A percentile compares a stretch with the other conserved stretches of the same genome.
Evolutionary conservation across 2,113 vertebrate species (phyloP).

Genomic region (Hyaena hyaena): DNA sequence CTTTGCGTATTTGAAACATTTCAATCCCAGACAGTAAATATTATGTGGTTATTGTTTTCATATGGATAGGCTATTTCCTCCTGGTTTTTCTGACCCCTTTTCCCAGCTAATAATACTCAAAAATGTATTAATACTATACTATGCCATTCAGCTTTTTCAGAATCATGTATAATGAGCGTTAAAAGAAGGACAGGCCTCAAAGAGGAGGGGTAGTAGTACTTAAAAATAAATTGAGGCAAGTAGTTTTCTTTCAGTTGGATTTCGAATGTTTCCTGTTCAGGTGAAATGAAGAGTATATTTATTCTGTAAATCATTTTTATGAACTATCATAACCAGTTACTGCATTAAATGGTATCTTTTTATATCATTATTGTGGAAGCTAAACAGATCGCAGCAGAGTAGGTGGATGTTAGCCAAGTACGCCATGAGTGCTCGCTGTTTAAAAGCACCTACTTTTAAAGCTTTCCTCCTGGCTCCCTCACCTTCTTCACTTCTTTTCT

Average conservation of each 20-base stretch:
- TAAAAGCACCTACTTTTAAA: neutral
- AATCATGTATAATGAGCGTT: slow-evolving; percentile 41
- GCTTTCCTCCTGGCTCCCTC: neutral
- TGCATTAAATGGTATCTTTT: slow-evolving; percentile 51
- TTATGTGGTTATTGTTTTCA: slow-evolving; percentile 90
- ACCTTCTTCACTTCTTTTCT: neutral
- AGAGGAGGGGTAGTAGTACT: neutral
- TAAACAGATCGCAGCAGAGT: neutral
- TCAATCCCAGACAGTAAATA: slow-evolving; percentile 91
- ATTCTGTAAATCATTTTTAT: slow-evolving; percentile 74
- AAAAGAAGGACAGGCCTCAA: slow-evolving; percentile 40
- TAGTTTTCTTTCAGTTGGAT: slow-evolving; percentile 58
- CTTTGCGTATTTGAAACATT: slow-evolving; percentile 89
- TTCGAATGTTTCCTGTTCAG: neutral
- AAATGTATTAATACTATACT: slow-evolving; percentile 82
- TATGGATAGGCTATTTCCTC: slow-evolving; percentile 87
- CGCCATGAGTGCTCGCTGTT: neutral
- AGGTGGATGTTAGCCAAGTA: neutral
- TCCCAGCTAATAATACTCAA: slow-evolving; percentile 84
- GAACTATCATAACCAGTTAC: slow-evolving; percentile 58
- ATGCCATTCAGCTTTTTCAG: slow-evolving; percentile 73
- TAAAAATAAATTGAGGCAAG: slow-evolving; percentile 60
- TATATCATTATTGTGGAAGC: slow-evolving; percentile 9
- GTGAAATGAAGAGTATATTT: slow-evolving; percentile 43
- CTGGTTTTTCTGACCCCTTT: slow-evolving; percentile 81